Base-by-base conservation (phyloP, 2,888 invertebrate genomes). In the Melinaea marsaeus region DNA sequence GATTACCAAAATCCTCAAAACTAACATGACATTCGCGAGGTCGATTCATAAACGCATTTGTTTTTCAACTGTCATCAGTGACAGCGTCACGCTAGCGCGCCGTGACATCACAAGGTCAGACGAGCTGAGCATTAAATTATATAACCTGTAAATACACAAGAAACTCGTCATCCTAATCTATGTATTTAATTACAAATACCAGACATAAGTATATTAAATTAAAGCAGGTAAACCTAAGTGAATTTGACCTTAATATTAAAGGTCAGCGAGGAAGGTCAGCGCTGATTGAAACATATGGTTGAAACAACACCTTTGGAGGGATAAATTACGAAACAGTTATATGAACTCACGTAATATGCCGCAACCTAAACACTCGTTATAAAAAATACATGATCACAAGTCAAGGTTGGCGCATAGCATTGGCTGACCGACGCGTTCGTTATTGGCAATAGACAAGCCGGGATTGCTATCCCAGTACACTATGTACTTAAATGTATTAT, bases 1-100 rank as follows among this genome's bases (percentile, higher is more conserved):
- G 71, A 76, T 74, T 75, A 78, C 79, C 69, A 76, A 77, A 76
- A 71, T 75, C 75, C 77, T 71, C 72, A 73, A 73, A 77, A 79
- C 75, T 77, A 69, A 71, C 51, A 74, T 86, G 86, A 85, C 85
- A 84, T 83, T 85, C 75, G 61, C 80, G 76, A 84, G 85, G 86
- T 79, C 80, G 73, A 67, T 67, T 75, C 79, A 79, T 78, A 75
- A 66, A 63, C 57, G 32, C 51, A 51, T 51, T 32, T 32, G 22
- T 58, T 58, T 62, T 61, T 61, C 37, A 61, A 64, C 64, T 62
- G 57, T 61, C 37, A 61, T 61, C 64, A 61, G 60, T 61, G 61
- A 58, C 13, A 55, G 58, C 64, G 63, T 61, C 65, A 63, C 67
- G 76, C 72, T 75, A 78, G 76, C 73, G 75, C 73, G 72, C 55